Conservation (phyloP, 2,888 invertebrate genomes). For the Arge pagana region DNA sequence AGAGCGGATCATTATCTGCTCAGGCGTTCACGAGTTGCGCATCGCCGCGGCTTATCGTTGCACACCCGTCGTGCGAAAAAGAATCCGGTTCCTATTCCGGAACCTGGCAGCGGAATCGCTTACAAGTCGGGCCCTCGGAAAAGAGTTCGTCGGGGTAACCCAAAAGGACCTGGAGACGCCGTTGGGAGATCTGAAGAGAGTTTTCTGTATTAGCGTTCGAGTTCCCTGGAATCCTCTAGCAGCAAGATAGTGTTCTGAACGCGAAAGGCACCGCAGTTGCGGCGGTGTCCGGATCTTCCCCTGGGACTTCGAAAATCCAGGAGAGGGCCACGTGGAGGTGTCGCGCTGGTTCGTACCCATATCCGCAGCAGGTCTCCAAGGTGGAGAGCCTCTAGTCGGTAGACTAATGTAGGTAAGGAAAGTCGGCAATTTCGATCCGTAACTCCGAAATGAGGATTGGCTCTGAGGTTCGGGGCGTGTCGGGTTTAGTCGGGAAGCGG, state of each 20-base stretch:
- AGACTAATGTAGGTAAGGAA: slow-evolving; percentile 72
- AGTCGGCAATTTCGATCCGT: slow-evolving; percentile 70
- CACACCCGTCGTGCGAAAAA: slow-evolving; percentile 62
- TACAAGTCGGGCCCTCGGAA: slow-evolving; percentile 59
- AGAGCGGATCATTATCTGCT: background rate
- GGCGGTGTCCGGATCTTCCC: too few species aligned
- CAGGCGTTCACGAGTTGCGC: too few species aligned
- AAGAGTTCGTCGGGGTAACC: slow-evolving; percentile 60
- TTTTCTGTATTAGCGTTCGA: slow-evolving; percentile 62
- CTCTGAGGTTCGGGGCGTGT: slow-evolving; percentile 62
- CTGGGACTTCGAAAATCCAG: slow-evolving; percentile 57
- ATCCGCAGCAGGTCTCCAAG: slow-evolving; percentile 79
- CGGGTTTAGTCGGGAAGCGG: slow-evolving; percentile 60
- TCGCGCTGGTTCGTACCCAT: slow-evolving; percentile 68
- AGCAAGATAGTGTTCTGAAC: slow-evolving; percentile 63
- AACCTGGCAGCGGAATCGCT: slow-evolving; percentile 64
- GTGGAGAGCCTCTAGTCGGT: slow-evolving; percentile 70
- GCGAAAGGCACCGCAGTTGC: slow-evolving; percentile 60
- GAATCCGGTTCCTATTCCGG: slow-evolving; percentile 66
- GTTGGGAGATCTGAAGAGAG: slow-evolving; percentile 62
- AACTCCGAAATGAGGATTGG: slow-evolving; percentile 62
- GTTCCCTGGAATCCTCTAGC: slow-evolving; percentile 62
- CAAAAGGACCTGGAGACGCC: slow-evolving; percentile 64
- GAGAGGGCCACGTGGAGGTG: slow-evolving; percentile 59
- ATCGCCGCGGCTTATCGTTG: slow-evolving; percentile 32